Evolutionary conservation across 2,888 invertebrate species (phyloP).

Genomic region (Andrena bucephala): DNA sequence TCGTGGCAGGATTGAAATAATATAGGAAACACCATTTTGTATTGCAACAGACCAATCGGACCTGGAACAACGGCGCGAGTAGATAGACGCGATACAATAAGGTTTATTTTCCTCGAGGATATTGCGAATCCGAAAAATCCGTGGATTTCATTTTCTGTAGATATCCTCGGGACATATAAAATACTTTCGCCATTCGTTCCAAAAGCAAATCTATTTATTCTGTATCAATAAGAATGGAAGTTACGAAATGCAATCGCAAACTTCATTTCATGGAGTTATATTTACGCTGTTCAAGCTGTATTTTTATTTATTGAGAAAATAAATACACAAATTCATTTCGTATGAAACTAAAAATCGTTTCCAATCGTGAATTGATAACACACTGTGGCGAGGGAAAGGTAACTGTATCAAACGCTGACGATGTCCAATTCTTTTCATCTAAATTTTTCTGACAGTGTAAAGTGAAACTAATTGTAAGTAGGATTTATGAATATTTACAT

Average conservation of each 20-base stretch:
- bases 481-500: too few relatives aligned
- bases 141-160: neutral
- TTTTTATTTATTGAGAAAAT: too few relatives aligned
- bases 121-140: slow-evolving; percentile 7
- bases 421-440: too few relatives aligned
- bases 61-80: neutral
- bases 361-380: too few relatives aligned
- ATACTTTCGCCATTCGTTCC: neutral
- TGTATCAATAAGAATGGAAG: neutral
- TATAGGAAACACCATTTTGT: neutral
- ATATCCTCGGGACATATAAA: neutral
- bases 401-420: too few relatives aligned
- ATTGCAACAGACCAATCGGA: neutral
- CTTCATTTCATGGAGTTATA: neutral
- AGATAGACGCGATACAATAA: neutral
- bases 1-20: neutral
- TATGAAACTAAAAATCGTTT: too few relatives aligned
- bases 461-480: too few relatives aligned
- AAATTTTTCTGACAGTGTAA: too few relatives aligned
- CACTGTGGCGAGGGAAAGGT: too few relatives aligned
- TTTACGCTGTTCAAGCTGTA: neutral
- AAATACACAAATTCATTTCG: too few relatives aligned
- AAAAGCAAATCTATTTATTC: neutral
- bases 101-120: slow-evolving; percentile 1
- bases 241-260: slow-evolving; percentile 1